Evolutionary conservation across 23 tunicate species (phyloP).

Genomic region (Aplidium turbinatum): DNA sequence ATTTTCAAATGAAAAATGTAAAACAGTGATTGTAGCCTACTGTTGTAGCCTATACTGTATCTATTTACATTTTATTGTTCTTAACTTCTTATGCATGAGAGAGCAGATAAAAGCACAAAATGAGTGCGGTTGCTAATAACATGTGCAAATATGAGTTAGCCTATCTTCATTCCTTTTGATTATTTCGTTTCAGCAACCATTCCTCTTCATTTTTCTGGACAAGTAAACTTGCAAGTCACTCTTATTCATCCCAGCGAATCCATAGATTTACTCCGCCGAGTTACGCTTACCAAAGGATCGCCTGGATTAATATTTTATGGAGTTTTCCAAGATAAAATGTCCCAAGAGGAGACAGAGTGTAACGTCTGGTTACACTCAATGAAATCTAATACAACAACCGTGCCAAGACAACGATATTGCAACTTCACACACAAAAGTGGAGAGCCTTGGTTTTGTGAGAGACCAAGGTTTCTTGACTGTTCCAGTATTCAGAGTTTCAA

Average conservation of each 20-base stretch:
- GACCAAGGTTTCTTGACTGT: slow-evolving; percentile 30
- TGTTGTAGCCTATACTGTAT: too few species aligned
- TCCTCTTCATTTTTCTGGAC: slow-evolving; percentile 39
- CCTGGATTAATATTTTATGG: slow-evolving; percentile 47
- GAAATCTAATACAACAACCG: neutral
- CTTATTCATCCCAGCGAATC: slow-evolving; percentile 67
- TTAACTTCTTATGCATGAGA: too few species aligned
- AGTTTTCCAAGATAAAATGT: slow-evolving; percentile 17
- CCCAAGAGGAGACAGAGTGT: slow-evolving; percentile 24
- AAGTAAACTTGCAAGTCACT: slow-evolving; percentile 19
- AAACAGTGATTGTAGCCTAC: too few species aligned
- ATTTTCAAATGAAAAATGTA: too few species aligned
- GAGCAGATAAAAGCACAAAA: too few species aligned
- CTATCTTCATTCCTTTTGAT: too few species aligned
- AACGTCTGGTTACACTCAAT: slow-evolving; percentile 40
- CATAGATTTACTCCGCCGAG: slow-evolving; percentile 39
- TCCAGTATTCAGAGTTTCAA: neutral
- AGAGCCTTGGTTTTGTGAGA: slow-evolving; percentile 60
- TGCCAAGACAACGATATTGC: slow-evolving; percentile 3
- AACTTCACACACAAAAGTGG: slow-evolving; percentile 15
- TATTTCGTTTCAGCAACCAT: slow-evolving; percentile 12
- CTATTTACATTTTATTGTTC: too few species aligned
- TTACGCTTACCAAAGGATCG: slow-evolving; percentile 47
- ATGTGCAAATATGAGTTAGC: too few species aligned
- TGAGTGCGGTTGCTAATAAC: too few species aligned